Evolutionary conservation across 2,113 vertebrate species (phyloP).

Genomic region (Xyliphius kryptos): DNA sequence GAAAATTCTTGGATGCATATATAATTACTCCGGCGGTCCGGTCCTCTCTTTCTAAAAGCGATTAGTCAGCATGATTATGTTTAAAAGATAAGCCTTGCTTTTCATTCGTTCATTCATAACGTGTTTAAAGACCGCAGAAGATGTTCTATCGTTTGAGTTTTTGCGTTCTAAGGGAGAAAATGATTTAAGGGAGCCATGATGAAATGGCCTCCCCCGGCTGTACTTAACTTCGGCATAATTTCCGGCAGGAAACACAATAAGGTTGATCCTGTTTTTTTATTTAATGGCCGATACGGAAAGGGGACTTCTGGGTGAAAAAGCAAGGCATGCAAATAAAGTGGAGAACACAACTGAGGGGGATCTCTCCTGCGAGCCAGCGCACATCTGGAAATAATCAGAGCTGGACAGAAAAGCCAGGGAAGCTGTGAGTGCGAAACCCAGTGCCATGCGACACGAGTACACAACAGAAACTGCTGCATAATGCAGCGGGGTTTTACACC

Average conservation of each 20-base stretch:
- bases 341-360: slow-evolving; percentile 12
- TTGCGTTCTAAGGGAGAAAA: not conserved
- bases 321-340: slow-evolving; percentile 41
- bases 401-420: slow-evolving; percentile 18
- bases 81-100: not conserved
- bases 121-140: not conserved
- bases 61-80: slow-evolving; percentile 18
- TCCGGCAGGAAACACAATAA: slow-evolving; percentile 33
- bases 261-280: slow-evolving; percentile 34
- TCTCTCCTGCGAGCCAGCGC: slow-evolving; percentile 50
- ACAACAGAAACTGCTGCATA: not conserved
- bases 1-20: slow-evolving; percentile 39
- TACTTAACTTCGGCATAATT: slow-evolving; percentile 32
- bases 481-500: not conserved
- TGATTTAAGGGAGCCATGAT: not conserved
- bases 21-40: slow-evolving; percentile 24
- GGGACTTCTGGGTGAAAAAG: slow-evolving; percentile 50
- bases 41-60: slow-evolving; percentile 1
- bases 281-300: slow-evolving; percentile 34
- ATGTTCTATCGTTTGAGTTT: not conserved
- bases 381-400: slow-evolving; percentile 68
- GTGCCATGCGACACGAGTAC: not conserved
- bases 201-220: not conserved
- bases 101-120: slow-evolving; percentile 7
- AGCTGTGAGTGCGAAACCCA: slow-evolving; percentile 15